Base-by-base conservation (phyloP, 2,888 invertebrate species). In the Drosophila neonasuta region DNA sequence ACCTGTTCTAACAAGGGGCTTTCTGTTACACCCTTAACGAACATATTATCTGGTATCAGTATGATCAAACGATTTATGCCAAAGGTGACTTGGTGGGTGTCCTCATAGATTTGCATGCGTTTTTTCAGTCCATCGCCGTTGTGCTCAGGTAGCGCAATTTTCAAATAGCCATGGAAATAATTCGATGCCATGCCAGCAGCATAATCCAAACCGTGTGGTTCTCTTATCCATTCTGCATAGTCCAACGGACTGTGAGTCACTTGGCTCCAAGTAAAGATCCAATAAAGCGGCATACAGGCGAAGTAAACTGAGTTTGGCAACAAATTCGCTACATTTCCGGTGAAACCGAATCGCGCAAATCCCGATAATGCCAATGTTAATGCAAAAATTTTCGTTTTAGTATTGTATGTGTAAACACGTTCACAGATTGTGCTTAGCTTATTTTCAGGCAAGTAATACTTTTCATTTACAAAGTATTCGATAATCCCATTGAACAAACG, bases 101-200 rank as follows among this genome's bases (percentile, higher is more conserved):
- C 74, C 57, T 88, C 88, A 54, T 90, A 90, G 0, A 61, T 11
- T 5, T 69, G 60, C 20, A 90, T 89, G 3, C 90, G 79, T 10
- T 87, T 74, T 1, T 51, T 62, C 0, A 90, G 71, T 0, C 89
- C 90, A 13, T 71, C 62, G n/a, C 73, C 67, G 0, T 62, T 62
- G 7, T 67, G 64, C 0, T 68, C 67, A 0, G 90, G 88, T 6
- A 90, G n/a, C 1, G 81, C 72, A 1, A 89, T 49, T 6, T 88
- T 87, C 1, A 90, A 64, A 72, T 88, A 90, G 0, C 90, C 90
- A 71, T 89, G 88, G 34, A 88, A 89, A 46, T 90, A 90, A 39
- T 79, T 90, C 0, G 88, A 85, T 8, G 90, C 90, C 90, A 90
- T 90, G 11, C 90, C 89, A 6, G 85, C 75, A 0, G 82, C 90